A percentile compares a stretch with the other conserved stretches of the same genome.
These are phyloP conservation scores for Syritta pipiens DNA, from an alignment of 2,888 invertebrate genomes.

Conservation along the genomic window DNA sequence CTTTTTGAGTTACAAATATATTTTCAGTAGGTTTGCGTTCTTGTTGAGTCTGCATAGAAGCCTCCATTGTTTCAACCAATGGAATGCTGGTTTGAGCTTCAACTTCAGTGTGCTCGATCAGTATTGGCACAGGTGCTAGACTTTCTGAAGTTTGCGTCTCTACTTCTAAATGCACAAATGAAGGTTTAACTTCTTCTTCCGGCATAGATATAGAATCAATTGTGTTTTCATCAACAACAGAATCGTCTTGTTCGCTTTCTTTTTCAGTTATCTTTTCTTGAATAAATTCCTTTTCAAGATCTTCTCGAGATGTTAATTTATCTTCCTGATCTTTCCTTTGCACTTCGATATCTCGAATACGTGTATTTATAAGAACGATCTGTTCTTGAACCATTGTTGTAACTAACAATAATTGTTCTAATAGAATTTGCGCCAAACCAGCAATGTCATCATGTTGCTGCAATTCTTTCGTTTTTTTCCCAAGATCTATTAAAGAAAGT, in stretches of 20 bases:
- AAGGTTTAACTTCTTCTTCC: slow-evolving; percentile 82
- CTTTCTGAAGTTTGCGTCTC: slow-evolving; percentile 87
- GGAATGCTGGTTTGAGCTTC: slow-evolving; percentile 83
- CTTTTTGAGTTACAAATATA: slow-evolving; percentile 84
- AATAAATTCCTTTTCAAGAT: neutral
- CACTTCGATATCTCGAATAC: slow-evolving; percentile 81
- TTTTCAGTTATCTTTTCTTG: neutral
- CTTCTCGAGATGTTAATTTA: neutral
- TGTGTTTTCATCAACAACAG: slow-evolving; percentile 79
- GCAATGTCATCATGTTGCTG: slow-evolving; percentile 80
- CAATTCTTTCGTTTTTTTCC: slow-evolving; percentile 80
- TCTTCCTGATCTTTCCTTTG: slow-evolving; percentile 72
- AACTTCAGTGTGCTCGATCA: slow-evolving; percentile 79
- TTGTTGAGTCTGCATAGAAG: slow-evolving; percentile 77
- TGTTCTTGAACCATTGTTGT: slow-evolving; percentile 83
- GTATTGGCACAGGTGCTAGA: slow-evolving; percentile 78
- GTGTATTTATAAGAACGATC: slow-evolving; percentile 82
- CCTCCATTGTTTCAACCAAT: slow-evolving; percentile 74
- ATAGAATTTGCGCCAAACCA: slow-evolving; percentile 79
- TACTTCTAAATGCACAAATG: slow-evolving; percentile 77
- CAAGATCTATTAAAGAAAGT: slow-evolving; percentile 79
- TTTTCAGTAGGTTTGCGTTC: slow-evolving; percentile 82
- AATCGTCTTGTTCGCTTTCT: slow-evolving; percentile 71
- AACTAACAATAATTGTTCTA: slow-evolving; percentile 82
- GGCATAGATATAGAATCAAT: slow-evolving; percentile 87